Evolutionary conservation across 2,113 vertebrate genomes (phyloP).

Genomic region (Protobothrops mucrosquamatus): DNA sequence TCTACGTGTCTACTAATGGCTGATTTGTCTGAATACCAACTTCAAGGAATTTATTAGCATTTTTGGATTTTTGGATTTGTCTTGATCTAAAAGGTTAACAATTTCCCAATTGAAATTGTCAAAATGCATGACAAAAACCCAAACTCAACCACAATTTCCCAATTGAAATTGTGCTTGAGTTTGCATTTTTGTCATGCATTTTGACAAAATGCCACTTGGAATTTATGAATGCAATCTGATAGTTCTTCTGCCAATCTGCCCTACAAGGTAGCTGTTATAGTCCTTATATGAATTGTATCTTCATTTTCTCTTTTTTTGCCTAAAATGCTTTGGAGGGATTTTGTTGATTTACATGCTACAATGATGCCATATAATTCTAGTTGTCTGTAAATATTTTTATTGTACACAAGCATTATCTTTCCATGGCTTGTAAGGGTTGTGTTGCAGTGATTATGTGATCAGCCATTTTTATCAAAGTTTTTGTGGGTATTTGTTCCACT

Average conservation of each 20-base stretch:
- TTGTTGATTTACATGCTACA: neutral
- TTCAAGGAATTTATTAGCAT: neutral
- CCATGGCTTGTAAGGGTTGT: neutral
- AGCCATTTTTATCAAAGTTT: neutral
- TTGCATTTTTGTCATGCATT: neutral
- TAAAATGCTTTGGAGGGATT: neutral
- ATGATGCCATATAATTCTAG: neutral
- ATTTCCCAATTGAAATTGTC: neutral
- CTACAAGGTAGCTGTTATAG: neutral
- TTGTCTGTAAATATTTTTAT: neutral
- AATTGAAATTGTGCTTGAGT: neutral
- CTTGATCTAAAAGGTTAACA: neutral
- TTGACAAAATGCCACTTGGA: neutral
- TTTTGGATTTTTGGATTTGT: neutral
- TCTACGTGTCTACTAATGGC: neutral
- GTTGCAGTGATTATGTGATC: neutral
- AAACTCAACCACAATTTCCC: neutral
- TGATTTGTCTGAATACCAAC: neutral
- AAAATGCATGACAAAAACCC: no score
- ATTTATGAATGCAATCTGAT: neutral
- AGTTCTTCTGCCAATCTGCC: neutral
- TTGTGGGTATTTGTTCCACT: neutral
- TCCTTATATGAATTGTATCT: neutral
- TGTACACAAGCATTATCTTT: neutral
- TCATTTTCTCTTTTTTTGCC: neutral